Evolutionary conservation across 1,140 invertebrate genomes (phyloP).

Genomic region (Eciton burchellii): DNA sequence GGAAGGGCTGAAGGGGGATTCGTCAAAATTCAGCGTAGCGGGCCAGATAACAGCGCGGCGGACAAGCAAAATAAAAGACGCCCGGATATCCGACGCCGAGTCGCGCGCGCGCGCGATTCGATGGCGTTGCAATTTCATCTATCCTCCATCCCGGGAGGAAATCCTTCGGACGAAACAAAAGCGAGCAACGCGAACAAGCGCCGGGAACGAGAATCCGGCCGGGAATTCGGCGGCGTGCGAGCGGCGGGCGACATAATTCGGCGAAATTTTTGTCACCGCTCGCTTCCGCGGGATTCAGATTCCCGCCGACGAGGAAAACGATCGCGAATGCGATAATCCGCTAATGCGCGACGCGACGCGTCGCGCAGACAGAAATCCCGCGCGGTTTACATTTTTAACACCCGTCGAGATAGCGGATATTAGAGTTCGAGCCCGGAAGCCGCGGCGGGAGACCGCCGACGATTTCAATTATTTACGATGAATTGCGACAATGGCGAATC

Average conservation of each 20-base stretch:
- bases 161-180: conserved; percentile 61
- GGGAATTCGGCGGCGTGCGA: conserved; percentile 33
- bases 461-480: neutral
- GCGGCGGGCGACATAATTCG: conserved; percentile 55
- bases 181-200: conserved; percentile 32
- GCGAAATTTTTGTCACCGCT: conserved; percentile 43
- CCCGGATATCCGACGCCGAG: conserved; percentile 53
- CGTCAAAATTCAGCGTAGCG: conserved; percentile 60
- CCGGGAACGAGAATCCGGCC: conserved; percentile 42
- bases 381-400: conserved; percentile 39
- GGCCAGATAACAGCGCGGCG: conserved; percentile 53
- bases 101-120: conserved; percentile 30
- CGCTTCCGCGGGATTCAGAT: conserved; percentile 50
- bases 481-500: neutral
- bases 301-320: conserved; percentile 34
- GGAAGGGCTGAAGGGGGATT: conserved; percentile 22
- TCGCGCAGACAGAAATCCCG: too few relatives aligned
- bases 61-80: conserved; percentile 62
- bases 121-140: conserved; percentile 59
- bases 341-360: neutral
- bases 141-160: conserved; percentile 57
- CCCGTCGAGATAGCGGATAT: neutral
- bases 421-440: neutral
- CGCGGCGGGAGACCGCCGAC: neutral
- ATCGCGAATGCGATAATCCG: conserved; percentile 49